Base-by-base conservation (phyloP, 1,140 invertebrate genomes). In the Drosophila ohnishii region DNA sequence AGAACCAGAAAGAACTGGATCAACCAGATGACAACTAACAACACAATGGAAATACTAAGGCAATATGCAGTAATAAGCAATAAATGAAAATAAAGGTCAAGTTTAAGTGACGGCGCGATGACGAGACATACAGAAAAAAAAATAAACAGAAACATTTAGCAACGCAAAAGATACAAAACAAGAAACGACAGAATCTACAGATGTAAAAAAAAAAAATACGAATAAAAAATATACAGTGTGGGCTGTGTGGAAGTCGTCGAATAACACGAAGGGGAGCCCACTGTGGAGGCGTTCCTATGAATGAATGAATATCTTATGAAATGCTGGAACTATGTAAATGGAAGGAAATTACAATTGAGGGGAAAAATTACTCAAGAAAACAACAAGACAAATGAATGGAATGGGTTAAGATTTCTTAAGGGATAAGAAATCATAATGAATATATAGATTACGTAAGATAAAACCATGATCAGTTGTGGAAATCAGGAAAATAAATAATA, bases 51-150 rank as follows among this genome's bases (percentile, higher is more conserved):
- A 58, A 70, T 30, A 71, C 58, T 58, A 53, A 45, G 42, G 44
- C 53, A 74, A 66, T 75, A 39, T 86, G 70, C 71, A 87, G 64
- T 79, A 86, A 86, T 79, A 79, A 86, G 75, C 67, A 83, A 83
- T 78, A 87, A 76, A 83, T 65, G 83, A 39, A 86, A 70, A 87
- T 87, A 86, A 82, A 86, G 83, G 83, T 86, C 83, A 86, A 86
- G 83, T 82, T 86, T 79, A 86, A 86, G 83, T 79, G 83, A 81
- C 48, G 45, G 50, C 60, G 56, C 51, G 34, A 59, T 73, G 79
- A 67, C 47, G 72, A 62, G 62, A 40, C 35, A n/a, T 39, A 37
- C 22, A 39, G 59, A 40, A 47, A 35, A 66, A 59, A 16, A 19
- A 19, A 19, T 1, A 61, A 48, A 48, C 25, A 48, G 25, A 73